phyloP scores from a whole-genome alignment of 1,140 invertebrate species.

The Drosophila melanogaster region Release_6_plus_ISO1_MT NT_033777.3:20622501-20623000 shows the following conservation, averaged over 20 bases:
- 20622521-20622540: conserved; percentile 22
- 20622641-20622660: conserved; percentile 84
- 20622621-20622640: conserved; percentile 85
- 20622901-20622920: conserved; percentile 21
- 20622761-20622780: conserved; percentile 25
- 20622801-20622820: conserved; percentile 67
- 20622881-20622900: conserved; percentile 41
- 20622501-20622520: conserved; percentile 39
- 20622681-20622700: conserved; percentile 40
- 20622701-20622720: conserved; percentile 32
- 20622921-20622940: conserved; percentile 32
- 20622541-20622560: conserved; percentile 33
- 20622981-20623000: conserved; percentile 64
- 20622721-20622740: conserved; percentile 14
- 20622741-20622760: conserved; percentile 24
- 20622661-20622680: conserved; percentile 56
- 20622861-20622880: conserved; percentile 47
- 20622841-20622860: conserved; percentile 79
- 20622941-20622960: conserved; percentile 30
- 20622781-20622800: conserved; percentile 43
- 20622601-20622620: conserved; percentile 53
- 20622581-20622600: conserved; percentile 56
- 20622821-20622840: conserved; percentile 81
- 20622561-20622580: conserved; percentile 47
- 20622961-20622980: conserved; percentile 63